Percentiles rank a stretch among this genome's conserved stretches.
These are phyloP conservation scores for Thymelicus sylvestris DNA, from an alignment of 2,888 invertebrate species.

Conservation along the genomic window DNA sequence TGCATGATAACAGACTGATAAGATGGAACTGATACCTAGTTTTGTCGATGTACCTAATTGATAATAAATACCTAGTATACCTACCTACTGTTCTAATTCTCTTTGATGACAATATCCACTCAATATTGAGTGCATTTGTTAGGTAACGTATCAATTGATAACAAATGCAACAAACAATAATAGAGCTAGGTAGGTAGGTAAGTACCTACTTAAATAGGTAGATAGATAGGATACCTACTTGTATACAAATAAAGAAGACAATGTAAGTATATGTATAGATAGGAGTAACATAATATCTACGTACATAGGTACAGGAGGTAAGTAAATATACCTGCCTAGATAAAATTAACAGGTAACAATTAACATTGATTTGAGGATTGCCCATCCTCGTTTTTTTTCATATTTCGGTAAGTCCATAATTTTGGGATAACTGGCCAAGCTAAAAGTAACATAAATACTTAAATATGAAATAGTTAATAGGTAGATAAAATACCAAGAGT, in stretches of 20 bases:
- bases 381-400: too few species aligned
- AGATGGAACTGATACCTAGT: neutral
- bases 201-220: too few species aligned
- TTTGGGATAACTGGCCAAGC: too few species aligned
- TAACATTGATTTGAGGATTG: too few species aligned
- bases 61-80: neutral
- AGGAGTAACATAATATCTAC: too few species aligned
- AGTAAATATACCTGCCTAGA: neutral
- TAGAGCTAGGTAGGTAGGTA: neutral
- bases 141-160: neutral
- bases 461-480: too few species aligned
- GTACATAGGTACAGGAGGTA: neutral
- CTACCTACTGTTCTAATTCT: neutral
- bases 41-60: neutral
- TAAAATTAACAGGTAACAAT: too few species aligned
- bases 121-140: conserved; percentile 4
- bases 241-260: neutral
- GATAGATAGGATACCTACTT: neutral
- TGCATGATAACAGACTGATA: neutral
- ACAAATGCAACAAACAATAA: neutral
- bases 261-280: neutral
- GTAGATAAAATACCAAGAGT: too few species aligned
- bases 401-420: too few species aligned
- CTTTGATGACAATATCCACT: neutral
- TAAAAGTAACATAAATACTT: too few species aligned